A percentile compares a stretch with the other conserved stretches of the same genome.
phyloP scores from a whole-genome alignment of 2,888 invertebrate genomes.

The Phrixothrix hirtus region DNA sequence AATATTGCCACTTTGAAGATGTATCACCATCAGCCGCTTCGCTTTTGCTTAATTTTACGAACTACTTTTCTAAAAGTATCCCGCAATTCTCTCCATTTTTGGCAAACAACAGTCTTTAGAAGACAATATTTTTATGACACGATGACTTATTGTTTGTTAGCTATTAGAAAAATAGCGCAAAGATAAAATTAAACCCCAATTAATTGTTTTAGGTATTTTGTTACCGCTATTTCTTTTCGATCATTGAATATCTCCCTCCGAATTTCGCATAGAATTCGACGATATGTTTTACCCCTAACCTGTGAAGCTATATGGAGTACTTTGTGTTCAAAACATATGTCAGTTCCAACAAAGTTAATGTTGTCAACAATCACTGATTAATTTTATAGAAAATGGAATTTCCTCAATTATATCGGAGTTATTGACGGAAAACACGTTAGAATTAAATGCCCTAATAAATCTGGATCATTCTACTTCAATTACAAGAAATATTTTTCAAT shows the following conservation, averaged over 20 bases:
- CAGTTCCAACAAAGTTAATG: slow-evolving; percentile 2
- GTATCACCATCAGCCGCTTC: neutral
- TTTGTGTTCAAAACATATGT: no score
- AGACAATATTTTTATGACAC: no score
- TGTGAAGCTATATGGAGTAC: slow-evolving; percentile 7
- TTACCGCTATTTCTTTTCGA: slow-evolving; percentile 1
- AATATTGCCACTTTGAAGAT: no score
- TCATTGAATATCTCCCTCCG: slow-evolving; percentile 3
- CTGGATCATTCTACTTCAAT: slow-evolving; percentile 7
- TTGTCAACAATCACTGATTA: neutral
- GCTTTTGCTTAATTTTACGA: neutral
- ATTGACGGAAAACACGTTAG: neutral
- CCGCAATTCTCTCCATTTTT: slow-evolving; percentile 8
- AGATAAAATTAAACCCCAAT: no score
- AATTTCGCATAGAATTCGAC: slow-evolving; percentile 1
- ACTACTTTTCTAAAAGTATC: slow-evolving; percentile 7
- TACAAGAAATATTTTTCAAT: no score
- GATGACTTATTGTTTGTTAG: no score
- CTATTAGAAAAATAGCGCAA: no score
- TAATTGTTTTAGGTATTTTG: no score
- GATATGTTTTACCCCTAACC: no score
- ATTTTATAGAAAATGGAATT: slow-evolving; percentile 6
- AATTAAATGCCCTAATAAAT: no score
- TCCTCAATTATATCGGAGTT: neutral
- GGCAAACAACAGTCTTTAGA: neutral